Percentiles rank a stretch among this genome's conserved stretches.
Evolutionary conservation across 2,888 invertebrate species (phyloP).

Genomic region (Diplazon laetatorius): DNA sequence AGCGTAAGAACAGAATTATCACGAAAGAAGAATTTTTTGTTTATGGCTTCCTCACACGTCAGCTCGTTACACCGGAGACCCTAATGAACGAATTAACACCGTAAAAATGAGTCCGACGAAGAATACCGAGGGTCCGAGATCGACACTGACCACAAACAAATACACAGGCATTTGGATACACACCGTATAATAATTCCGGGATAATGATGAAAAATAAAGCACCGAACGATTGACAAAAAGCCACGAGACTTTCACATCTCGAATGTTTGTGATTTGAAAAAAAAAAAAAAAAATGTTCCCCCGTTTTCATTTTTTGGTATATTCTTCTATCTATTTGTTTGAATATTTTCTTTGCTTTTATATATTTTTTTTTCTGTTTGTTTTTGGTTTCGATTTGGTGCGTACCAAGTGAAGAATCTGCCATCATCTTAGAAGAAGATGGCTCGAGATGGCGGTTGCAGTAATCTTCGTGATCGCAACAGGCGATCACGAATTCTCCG

Average conservation of each 20-base stretch:
- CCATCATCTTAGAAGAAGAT: conserved; percentile 76
- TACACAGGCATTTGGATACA: conserved; percentile 43
- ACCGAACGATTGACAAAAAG: conserved; percentile 67
- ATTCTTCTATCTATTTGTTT: no score
- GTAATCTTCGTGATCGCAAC: conserved; percentile 90
- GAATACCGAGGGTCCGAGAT: conserved; percentile 12
- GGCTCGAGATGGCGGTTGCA: conserved; percentile 89
- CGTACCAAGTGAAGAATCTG: conserved; percentile 74
- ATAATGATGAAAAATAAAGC: conserved; percentile 24
- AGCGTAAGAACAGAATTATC: background rate
- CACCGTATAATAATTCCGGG: conserved; percentile 57
- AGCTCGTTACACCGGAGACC: conserved; percentile 27
- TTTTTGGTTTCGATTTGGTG: conserved; percentile 69
- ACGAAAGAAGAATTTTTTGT: no score
- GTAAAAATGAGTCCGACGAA: conserved; percentile 21
- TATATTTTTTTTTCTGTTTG: background rate
- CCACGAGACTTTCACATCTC: conserved; percentile 38
- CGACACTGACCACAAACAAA: conserved; percentile 48
- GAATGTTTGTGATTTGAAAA: conserved; percentile 27
- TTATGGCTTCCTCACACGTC: conserved; percentile 11
- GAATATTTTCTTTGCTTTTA: conserved; percentile 10
- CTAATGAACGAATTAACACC: conserved; percentile 8
- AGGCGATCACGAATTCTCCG: conserved; percentile 89
- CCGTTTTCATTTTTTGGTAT: no score
- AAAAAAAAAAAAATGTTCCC: background rate